These are phyloP conservation scores for Shinisaurus crocodilurus DNA, from an alignment of 2,113 vertebrate species.

Conservation along the genomic window DNA sequence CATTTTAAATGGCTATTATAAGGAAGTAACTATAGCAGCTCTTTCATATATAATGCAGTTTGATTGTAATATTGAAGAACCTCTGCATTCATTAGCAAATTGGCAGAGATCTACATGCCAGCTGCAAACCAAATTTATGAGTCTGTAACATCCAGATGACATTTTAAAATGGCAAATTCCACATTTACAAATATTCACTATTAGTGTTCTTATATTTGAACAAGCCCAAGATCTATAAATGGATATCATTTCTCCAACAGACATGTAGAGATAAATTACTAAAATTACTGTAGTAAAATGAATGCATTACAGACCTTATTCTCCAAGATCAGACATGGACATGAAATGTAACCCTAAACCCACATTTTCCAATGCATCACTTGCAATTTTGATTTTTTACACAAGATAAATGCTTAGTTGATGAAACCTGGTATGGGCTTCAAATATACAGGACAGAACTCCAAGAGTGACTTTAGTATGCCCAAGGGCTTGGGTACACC, in stretches of 20 bases:
- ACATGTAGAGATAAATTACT: background rate
- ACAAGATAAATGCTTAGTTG: slow-evolving; percentile 47
- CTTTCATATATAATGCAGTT: slow-evolving; percentile 22
- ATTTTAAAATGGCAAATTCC: background rate
- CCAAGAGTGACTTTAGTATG: background rate
- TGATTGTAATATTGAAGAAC: slow-evolving; percentile 20
- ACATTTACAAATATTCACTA: slow-evolving; percentile 10
- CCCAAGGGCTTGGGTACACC: no score
- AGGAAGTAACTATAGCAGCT: background rate
- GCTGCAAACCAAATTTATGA: slow-evolving; percentile 27
- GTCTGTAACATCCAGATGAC: background rate
- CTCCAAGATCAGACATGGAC: slow-evolving; percentile 29
- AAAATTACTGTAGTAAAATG: background rate
- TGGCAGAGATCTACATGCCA: slow-evolving; percentile 20
- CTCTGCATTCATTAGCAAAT: slow-evolving; percentile 12
- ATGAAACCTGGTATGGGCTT: slow-evolving; percentile 48
- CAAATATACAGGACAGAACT: background rate
- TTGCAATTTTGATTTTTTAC: slow-evolving; percentile 61
- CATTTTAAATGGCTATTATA: background rate
- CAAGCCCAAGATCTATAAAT: background rate
- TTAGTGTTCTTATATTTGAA: background rate
- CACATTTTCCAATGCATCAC: background rate
- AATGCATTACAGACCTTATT: slow-evolving; percentile 13
- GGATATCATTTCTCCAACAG: background rate
- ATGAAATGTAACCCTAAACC: slow-evolving; percentile 36